Conservation (phyloP, 92 coral and sea anemone genomes). For the Parazoanthus swiftii region DNA sequence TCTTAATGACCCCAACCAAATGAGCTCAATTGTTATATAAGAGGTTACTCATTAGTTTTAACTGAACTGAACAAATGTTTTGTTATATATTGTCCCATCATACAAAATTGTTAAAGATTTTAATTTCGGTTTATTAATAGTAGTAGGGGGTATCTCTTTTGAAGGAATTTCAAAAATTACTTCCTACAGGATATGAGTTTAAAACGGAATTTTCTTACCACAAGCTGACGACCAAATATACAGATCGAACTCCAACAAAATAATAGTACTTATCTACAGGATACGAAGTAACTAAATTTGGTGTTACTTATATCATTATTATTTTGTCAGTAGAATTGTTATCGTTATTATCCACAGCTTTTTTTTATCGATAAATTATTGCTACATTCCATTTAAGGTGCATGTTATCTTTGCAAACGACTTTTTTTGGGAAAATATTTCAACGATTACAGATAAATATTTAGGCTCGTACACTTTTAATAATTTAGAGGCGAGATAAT, state of each 20-base stretch:
- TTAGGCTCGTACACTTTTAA: slow-evolving; percentile 3
- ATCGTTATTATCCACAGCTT: background rate
- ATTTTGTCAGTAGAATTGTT: background rate
- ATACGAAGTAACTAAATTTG: background rate
- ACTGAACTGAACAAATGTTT: too few species aligned
- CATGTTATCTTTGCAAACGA: slow-evolving; percentile 2
- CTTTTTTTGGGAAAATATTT: slow-evolving; percentile 10
- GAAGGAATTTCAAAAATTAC: background rate
- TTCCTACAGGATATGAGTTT: background rate
- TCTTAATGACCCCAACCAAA: background rate
- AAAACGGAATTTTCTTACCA: background rate
- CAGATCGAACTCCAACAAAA: background rate
- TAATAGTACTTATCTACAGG: background rate
- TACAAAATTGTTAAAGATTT: too few species aligned
- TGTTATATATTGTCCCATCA: too few species aligned
- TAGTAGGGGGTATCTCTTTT: background rate
- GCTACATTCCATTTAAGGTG: background rate
- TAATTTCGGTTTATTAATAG: too few species aligned
- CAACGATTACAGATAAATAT: slow-evolving; percentile 11
- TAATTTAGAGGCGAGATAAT: background rate
- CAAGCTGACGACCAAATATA: background rate
- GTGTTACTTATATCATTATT: background rate
- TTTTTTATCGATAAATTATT: background rate
- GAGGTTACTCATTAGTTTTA: too few species aligned
- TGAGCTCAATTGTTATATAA: background rate